These are phyloP conservation scores for Anguilla anguilla DNA, from an alignment of 2,797 vertebrate genomes.

Conservation along the genomic window DNA sequence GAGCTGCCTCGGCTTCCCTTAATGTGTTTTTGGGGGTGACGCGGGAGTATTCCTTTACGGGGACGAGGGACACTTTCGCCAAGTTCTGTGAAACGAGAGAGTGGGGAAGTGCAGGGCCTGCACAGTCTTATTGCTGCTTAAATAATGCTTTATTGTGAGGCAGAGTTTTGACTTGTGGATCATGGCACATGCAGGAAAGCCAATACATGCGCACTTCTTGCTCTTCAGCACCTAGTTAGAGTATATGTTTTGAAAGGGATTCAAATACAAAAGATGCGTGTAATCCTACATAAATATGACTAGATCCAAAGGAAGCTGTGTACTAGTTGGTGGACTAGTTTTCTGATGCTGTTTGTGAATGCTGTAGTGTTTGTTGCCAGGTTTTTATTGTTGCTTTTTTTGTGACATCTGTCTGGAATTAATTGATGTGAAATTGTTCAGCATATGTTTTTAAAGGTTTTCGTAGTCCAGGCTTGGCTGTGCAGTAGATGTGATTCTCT, in stretches of 20 bases:
- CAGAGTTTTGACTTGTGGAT: background rate
- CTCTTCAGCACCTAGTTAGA: background rate
- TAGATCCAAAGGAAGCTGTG: background rate
- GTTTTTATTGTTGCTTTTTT: background rate
- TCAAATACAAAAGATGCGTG: background rate
- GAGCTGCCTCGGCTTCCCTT: background rate
- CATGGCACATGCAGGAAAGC: background rate
- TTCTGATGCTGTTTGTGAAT: background rate
- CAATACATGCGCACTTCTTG: background rate
- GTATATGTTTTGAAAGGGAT: background rate
- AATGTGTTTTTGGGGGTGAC: background rate
- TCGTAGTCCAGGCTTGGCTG: background rate
- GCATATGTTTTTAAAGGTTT: background rate
- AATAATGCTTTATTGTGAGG: background rate
- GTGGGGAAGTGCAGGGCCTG: background rate
- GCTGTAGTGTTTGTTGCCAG: background rate
- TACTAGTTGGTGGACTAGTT: background rate
- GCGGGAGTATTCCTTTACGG: background rate
- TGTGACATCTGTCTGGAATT: background rate
- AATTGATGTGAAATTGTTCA: background rate
- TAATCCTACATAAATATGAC: background rate
- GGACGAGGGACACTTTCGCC: background rate
- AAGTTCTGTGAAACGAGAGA: background rate
- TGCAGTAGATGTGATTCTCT: background rate
- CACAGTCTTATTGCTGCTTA: background rate